A percentile compares a stretch with the other conserved stretches of the same genome.
phyloP scores from a whole-genome alignment of 2,888 invertebrate species.

The Leptinotarsa peninsularis region DNA sequence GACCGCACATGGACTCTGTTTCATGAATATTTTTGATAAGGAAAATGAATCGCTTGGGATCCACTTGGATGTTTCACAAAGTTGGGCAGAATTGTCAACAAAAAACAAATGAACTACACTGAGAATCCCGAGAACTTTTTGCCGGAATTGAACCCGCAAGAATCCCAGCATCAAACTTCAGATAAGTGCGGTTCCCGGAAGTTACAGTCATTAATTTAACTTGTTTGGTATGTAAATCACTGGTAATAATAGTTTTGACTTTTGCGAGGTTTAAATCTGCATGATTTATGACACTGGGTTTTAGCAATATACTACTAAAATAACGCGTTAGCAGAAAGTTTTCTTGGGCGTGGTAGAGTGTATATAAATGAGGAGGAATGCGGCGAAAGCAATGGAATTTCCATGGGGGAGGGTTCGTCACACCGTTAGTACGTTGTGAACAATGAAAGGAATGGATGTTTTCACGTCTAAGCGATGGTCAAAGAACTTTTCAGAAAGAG shows the following conservation, averaged over 20 bases:
- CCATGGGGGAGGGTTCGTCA: neutral
- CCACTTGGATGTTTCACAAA: neutral
- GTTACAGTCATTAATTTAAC: slow-evolving; percentile 16
- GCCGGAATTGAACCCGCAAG: neutral
- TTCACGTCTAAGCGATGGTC: too few relatives aligned
- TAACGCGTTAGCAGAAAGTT: slow-evolving; percentile 1
- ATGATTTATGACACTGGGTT: slow-evolving; percentile 15
- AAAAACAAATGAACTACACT: neutral
- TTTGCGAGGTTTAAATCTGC: slow-evolving; percentile 16
- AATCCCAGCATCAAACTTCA: slow-evolving; percentile 1
- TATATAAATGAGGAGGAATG: slow-evolving; percentile 14
- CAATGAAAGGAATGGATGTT: too few relatives aligned
- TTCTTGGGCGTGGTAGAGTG: neutral
- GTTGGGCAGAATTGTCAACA: neutral
- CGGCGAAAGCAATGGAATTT: neutral
- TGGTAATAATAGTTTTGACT: slow-evolving; percentile 20
- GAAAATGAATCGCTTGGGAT: too few relatives aligned
- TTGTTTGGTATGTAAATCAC: slow-evolving; percentile 22
- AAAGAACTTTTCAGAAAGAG: too few relatives aligned
- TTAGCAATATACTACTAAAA: slow-evolving; percentile 17
- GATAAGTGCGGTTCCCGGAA: slow-evolving; percentile 12
- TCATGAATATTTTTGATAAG: too few relatives aligned
- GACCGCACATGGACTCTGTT: too few relatives aligned
- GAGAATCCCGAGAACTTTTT: neutral
- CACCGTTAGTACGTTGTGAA: neutral